Evolutionary conservation across 2,888 invertebrate genomes (phyloP).

Genomic region (Drosophila anomalata): DNA sequence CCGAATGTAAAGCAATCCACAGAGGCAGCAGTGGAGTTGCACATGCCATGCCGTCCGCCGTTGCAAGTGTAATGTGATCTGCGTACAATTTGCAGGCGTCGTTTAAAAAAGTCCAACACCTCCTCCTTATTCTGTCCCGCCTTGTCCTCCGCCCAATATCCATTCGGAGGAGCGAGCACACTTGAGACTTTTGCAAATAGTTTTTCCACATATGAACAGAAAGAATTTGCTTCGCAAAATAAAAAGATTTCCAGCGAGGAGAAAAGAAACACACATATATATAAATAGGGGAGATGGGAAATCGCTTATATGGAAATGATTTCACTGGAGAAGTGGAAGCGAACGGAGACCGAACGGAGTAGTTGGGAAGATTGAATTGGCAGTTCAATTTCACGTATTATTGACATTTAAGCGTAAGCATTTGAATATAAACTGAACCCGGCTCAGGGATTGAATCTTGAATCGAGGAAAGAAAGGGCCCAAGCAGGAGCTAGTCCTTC

Average conservation of each 20-base stretch:
- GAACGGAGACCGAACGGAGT: constrained; percentile 30
- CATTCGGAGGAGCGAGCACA: constrained; percentile 52
- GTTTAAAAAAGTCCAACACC: constrained; percentile 56
- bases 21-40: constrained; percentile 57
- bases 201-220: constrained; percentile 69
- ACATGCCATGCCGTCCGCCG: constrained; percentile 55
- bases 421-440: constrained; percentile 54
- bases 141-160: background rate
- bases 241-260: constrained; percentile 39
- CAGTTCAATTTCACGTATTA: constrained; percentile 81
- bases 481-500: constrained; percentile 18
- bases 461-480: constrained; percentile 13
- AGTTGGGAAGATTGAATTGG: constrained; percentile 71
- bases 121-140: background rate
- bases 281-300: constrained; percentile 65
- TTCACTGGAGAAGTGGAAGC: constrained; percentile 24
- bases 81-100: constrained; percentile 76
- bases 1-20: constrained; percentile 72
- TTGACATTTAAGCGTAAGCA: constrained; percentile 75
- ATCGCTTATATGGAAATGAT: constrained; percentile 72
- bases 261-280: constrained; percentile 58
- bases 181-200: constrained; percentile 78
- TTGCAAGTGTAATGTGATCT: constrained; percentile 74
- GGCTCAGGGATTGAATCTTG: constrained; percentile 30
- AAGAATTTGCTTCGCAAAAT: constrained; percentile 46